These are phyloP conservation scores for Acanthis flammea DNA, from an alignment of 2,797 vertebrate species.

Conservation along the genomic window DNA sequence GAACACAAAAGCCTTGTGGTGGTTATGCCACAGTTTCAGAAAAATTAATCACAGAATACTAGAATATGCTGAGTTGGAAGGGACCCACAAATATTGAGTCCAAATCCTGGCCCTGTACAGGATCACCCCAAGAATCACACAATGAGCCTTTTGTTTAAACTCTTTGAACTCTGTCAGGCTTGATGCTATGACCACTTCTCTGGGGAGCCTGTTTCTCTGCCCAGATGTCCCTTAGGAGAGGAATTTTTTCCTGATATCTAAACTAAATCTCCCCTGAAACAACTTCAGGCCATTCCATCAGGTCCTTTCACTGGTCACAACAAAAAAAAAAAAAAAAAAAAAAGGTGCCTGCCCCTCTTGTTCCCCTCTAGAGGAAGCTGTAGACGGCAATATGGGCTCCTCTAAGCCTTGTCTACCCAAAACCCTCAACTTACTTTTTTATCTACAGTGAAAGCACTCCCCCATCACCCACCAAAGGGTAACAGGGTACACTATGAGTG, in stretches of 20 bases:
- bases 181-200: not conserved
- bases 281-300: not conserved
- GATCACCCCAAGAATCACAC: not conserved
- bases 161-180: not conserved
- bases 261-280: not conserved
- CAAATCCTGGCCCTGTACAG: not conserved
- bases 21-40: not conserved
- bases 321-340: not conserved
- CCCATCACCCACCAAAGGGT: not conserved
- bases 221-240: not conserved
- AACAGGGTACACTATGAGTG: not conserved
- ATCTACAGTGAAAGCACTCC: not conserved
- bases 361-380: not conserved
- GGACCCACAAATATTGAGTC: accelerated
- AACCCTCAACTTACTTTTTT: not conserved
- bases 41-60: not conserved
- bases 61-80: not conserved
- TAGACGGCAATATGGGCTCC: not conserved
- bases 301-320: not conserved
- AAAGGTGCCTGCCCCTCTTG: not conserved
- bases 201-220: not conserved
- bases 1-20: not conserved
- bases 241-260: not conserved
- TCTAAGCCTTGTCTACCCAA: not conserved
- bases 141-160: not conserved